Evolutionary conservation across 2,797 vertebrate genomes (phyloP), one percentile per base, ranked within the genome.

Genomic region (Pagetopsis macropterus): DNA sequence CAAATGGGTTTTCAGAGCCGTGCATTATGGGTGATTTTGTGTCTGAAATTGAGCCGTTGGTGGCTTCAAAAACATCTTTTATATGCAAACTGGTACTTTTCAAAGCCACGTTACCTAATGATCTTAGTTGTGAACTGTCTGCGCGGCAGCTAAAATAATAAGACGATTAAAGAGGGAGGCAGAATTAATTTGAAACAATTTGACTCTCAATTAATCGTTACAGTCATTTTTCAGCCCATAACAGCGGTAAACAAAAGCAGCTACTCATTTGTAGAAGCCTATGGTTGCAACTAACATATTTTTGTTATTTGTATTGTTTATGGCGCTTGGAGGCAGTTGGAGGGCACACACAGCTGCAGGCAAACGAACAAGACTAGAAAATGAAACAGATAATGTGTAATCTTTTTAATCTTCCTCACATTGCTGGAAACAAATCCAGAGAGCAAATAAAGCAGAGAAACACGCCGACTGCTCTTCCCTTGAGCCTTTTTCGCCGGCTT

Each of bases 381-480:
- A 71, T 73, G 21, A 85, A 76, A 72, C 15, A 60, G 70, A 78
- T 74, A 68, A 79, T 52, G 58, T 57, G 23, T 58, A 63, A 75
- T 75, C 75, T 66, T 82, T 76, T 78, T 74, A 72, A 78, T 81
- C 56, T 69, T 69, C 68, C 45, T 70, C 44, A 79, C 14, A 61
- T 61, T 41, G 68, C 55, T 83, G 55, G n/a, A 73, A 59, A 71
- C 69, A 81, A 66, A 48, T 56, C n/a, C 69, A 49, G 68, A 82
- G 75, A 76, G 75, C 78, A 85, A 86, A 88, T 85, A 83, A 87
- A 87, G 79, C 84, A 85, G 71, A 84, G 81, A 84, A 87, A 91
- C 89, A 86, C 85, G 86, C 84, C 74, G 88, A 89, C 75, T 75
- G 84, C 67, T 85, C 65, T 90, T 84, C 77, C 90, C 88, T 83